Conservation (phyloP, 2,888 invertebrate genomes). For the Philereme vetulata region DNA sequence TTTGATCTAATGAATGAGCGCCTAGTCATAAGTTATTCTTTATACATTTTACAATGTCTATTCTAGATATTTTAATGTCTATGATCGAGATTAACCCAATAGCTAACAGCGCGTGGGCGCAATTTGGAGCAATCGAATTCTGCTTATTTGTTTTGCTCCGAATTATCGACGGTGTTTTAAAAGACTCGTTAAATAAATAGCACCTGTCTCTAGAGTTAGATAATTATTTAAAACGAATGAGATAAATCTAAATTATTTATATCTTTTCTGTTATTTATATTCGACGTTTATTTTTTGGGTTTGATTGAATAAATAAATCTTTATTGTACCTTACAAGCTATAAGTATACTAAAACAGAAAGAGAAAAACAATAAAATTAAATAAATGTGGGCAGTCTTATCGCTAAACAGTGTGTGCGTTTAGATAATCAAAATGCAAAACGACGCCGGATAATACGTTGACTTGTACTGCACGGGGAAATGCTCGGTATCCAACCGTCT, state of each 20-base stretch:
- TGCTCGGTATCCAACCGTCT: too few relatives aligned
- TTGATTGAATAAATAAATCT: neutral
- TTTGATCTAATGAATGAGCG: too few relatives aligned
- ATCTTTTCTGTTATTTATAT: too few relatives aligned
- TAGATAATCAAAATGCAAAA: too few relatives aligned
- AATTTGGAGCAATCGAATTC: slow-evolving; percentile 21
- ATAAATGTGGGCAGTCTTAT: too few relatives aligned
- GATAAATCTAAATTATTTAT: slow-evolving; percentile 11
- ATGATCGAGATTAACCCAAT: neutral
- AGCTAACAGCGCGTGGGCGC: slow-evolving; percentile 13
- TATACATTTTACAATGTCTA: neutral
- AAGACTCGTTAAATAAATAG: slow-evolving; percentile 21
- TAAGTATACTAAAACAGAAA: too few relatives aligned
- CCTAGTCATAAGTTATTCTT: too few relatives aligned
- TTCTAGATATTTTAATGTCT: slow-evolving; percentile 8
- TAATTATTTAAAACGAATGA: slow-evolving; percentile 22
- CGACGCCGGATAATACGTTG: too few relatives aligned
- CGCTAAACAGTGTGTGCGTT: too few relatives aligned
- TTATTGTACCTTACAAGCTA: too few relatives aligned
- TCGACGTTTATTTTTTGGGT: neutral
- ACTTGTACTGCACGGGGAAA: too few relatives aligned
- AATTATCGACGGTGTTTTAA: slow-evolving; percentile 20
- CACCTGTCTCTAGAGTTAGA: slow-evolving; percentile 14
- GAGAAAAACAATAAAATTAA: too few relatives aligned
- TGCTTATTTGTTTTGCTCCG: slow-evolving; percentile 27